These are phyloP conservation scores for Macrotus californicus DNA, from an alignment of 2,113 vertebrate genomes.

Conservation along the genomic window DNA sequence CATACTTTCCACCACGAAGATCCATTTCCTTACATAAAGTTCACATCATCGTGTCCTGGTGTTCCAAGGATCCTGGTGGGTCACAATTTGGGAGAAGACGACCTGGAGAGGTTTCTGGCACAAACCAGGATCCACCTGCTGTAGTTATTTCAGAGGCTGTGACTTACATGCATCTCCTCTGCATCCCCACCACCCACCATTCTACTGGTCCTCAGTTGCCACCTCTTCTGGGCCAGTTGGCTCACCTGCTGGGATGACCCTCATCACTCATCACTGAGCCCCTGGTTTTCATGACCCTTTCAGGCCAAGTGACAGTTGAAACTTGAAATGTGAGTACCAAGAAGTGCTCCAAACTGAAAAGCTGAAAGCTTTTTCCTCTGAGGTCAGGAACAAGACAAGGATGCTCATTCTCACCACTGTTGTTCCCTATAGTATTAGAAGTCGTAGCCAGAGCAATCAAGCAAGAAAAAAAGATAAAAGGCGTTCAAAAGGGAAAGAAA, in stretches of 20 bases:
- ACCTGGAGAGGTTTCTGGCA: too few relatives aligned
- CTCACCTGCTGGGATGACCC: neutral
- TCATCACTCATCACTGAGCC: neutral
- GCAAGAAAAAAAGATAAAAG: neutral
- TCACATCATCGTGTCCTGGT: too few relatives aligned
- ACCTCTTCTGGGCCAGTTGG: neutral
- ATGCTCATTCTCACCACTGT: neutral
- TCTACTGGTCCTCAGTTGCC: neutral
- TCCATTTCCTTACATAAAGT: neutral
- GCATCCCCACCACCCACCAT: accelerated
- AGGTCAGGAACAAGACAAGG: neutral
- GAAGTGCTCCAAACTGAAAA: neutral
- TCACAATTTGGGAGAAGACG: neutral
- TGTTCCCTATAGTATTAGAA: neutral
- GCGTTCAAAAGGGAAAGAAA: neutral
- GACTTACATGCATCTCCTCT: neutral
- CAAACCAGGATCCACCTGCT: neutral
- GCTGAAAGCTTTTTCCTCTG: neutral
- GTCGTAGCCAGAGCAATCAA: neutral
- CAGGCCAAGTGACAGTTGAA: neutral
- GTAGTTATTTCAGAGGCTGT: neutral
- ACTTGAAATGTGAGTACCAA: neutral
- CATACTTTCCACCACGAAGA: neutral
- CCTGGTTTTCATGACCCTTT: neutral
- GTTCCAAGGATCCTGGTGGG: neutral